Base-by-base conservation (phyloP, 2,888 invertebrate genomes). In the Cybosia mesomella region DNA sequence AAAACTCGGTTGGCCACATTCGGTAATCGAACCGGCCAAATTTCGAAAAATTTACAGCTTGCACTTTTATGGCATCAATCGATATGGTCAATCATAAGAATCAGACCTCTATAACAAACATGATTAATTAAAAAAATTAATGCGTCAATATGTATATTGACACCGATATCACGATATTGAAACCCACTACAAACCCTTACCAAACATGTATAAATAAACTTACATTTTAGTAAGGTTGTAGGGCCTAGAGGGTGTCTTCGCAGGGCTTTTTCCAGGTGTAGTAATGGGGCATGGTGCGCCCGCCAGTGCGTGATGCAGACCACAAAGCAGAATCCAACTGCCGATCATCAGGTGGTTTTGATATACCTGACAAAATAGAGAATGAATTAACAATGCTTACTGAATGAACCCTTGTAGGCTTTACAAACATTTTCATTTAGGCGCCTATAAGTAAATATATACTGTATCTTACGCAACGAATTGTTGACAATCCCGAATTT, bases 261-360 rank as follows among this genome's bases (percentile, higher is more conserved):
- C 94, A 0, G 95, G 94, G 74, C 95, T 94, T 82, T 94, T 94
- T 32, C 91, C 93, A 0, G 91, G 83, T 13, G 84, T 66, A 0
- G 90, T 68, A 24, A 87, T 81, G 71, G 95, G 90, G 78, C 94
- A 89, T 0, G 96, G 96, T 10, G 96, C 96, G 60, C 97, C 97
- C 0, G 97, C 96, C 66, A 98, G 94, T 71, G 98, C 97, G 72
- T 97, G 97, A 89, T 98, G 98, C 24, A 99, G 95, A 0, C 98
- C 98, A 64, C 97, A 97, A 24, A 98, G 96, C 65, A 98, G 92
- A 66, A 98, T 95, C 98, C 98, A 98, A 0, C 97, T 97, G 11
- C 98, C 98, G 79, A 98, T 97, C 92, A 98, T 96, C 72, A 98
- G 95, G 89, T 98, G 97, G 92, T 99, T 99, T 92, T 98, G 98